Evolutionary conservation across 2,113 vertebrate species (phyloP), one percentile per base, ranked within the genome.

Genomic region (Gallinago media): DNA sequence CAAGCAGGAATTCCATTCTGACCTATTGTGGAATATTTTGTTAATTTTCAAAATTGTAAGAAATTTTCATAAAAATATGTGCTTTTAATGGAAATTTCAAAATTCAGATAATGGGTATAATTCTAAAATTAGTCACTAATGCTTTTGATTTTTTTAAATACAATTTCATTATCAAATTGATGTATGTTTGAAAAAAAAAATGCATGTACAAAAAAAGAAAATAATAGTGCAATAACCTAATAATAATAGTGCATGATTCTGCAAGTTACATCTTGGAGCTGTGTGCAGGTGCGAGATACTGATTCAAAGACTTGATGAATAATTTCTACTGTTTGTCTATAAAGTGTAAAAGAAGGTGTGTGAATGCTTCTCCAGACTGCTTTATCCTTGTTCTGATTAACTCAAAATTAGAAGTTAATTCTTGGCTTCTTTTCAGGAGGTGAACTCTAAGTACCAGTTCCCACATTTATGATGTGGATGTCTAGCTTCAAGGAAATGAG

Each of bases 381-480:
- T 89, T 91, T 82, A 58, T 78, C 34, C 49, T 89, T 88, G 19
- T 88, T 88, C 81, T 83, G 71, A 85, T 73, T 89, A 92, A 59
- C 27, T 74, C 36, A 76, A 82, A 96, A 93, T 68, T 54, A 88
- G 55, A 77, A 96, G 42, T 81, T 92, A 87, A 96, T 81, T 94
- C 65, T 68, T 91, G 50, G 47, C 56, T 81, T 92, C 67, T 88
- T 76, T 90, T 92, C 89, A 83, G 85, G 82, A 72, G 75, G 49
- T 73, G 58, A 93, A 49, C 42, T 83, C 6, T 42, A 83, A 73
- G 55, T 77, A 88, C 79, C 66, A 1, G 38, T 83, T 89, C 58
- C 50, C 55, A 76, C 21, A 8, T 75, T 96, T 91, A 26, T 9
- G 49, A 79, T 62, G 31, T 61, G 42, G 77, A 46, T 62, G 74